Evolutionary conservation across 2,888 invertebrate species (phyloP).

Genomic region (Molorchus minor): DNA sequence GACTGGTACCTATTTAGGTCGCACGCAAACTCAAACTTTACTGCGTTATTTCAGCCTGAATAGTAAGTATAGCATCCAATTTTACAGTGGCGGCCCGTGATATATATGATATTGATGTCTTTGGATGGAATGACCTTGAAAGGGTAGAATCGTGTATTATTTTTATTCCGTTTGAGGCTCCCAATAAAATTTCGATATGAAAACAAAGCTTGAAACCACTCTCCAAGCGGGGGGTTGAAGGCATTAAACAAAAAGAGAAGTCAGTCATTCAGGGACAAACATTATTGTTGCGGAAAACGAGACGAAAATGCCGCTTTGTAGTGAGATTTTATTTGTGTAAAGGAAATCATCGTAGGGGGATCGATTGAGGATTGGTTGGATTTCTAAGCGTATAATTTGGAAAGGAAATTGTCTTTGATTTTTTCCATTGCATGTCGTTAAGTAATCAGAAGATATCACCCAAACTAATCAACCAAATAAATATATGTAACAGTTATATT

Average conservation of each 20-base stretch:
- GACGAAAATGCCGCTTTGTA: constrained; percentile 1
- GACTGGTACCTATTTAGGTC: too few relatives aligned
- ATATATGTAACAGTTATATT: too few relatives aligned
- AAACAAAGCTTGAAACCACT: not conserved
- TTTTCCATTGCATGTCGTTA: too few relatives aligned
- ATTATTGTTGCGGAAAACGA: not conserved
- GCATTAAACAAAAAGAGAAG: constrained; percentile 1
- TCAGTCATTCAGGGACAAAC: not conserved
- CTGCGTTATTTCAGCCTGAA: too few relatives aligned
- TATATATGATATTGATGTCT: too few relatives aligned
- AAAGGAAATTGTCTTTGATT: not conserved
- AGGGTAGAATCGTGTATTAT: not conserved
- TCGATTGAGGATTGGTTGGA: not conserved
- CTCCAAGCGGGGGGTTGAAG: not conserved
- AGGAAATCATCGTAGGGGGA: constrained; percentile 1
- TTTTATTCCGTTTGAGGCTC: not conserved
- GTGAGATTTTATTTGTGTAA: constrained; percentile 6
- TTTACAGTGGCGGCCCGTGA: too few relatives aligned
- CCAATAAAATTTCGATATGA: not conserved
- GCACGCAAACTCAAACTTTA: too few relatives aligned
- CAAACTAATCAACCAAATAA: too few relatives aligned
- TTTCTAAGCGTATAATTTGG: not conserved
- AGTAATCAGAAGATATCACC: too few relatives aligned
- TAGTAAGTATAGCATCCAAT: too few relatives aligned
- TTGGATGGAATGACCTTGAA: too few relatives aligned